These are phyloP conservation scores for Brachionus calyciflorus DNA, from an alignment of 1,140 invertebrate genomes.

Conservation along the genomic window DNA sequence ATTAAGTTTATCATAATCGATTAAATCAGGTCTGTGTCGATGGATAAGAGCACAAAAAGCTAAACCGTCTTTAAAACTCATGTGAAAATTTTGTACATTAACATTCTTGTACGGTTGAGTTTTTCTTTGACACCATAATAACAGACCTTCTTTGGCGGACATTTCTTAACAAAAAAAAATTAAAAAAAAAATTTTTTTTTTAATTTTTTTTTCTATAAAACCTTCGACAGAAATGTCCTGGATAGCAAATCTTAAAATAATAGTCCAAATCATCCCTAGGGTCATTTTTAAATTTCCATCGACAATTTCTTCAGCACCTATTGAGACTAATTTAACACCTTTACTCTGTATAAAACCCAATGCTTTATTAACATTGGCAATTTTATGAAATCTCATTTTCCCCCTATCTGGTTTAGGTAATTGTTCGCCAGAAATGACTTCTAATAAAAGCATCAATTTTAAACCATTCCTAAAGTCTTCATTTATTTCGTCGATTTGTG, in stretches of 20 bases:
- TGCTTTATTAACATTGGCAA: constrained; percentile 99
- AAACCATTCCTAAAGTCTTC: constrained; percentile 98
- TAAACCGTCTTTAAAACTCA: constrained; percentile 74
- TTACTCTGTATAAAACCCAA: constrained; percentile 97
- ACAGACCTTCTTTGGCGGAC: constrained; percentile 97
- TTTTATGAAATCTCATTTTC: constrained; percentile 98
- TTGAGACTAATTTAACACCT: constrained; percentile 97
- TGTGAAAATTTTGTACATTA: constrained; percentile 99
- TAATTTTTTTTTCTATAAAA: background rate
- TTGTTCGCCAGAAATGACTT: constrained; percentile 88
- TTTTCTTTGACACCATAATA: constrained; percentile 98
- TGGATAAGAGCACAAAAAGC: constrained; percentile 99
- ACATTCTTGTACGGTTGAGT: constrained; percentile 99
- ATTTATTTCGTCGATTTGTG: constrained; percentile 95
- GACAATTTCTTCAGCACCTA: constrained; percentile 96
- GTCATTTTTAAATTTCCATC: constrained; percentile 99
- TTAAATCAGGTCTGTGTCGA: constrained; percentile 94
- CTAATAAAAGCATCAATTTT: constrained; percentile 95
- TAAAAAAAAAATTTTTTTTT: background rate
- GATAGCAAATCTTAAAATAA: constrained; percentile 98
- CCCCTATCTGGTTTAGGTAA: constrained; percentile 95
- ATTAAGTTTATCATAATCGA: constrained; percentile 96
- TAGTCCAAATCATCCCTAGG: constrained; percentile 99
- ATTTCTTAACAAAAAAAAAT: constrained; percentile 68
- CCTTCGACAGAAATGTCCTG: constrained; percentile 97